These are phyloP conservation scores for Scaptomyza graminum DNA, from an alignment of 1,140 invertebrate species.

Conservation along the genomic window DNA sequence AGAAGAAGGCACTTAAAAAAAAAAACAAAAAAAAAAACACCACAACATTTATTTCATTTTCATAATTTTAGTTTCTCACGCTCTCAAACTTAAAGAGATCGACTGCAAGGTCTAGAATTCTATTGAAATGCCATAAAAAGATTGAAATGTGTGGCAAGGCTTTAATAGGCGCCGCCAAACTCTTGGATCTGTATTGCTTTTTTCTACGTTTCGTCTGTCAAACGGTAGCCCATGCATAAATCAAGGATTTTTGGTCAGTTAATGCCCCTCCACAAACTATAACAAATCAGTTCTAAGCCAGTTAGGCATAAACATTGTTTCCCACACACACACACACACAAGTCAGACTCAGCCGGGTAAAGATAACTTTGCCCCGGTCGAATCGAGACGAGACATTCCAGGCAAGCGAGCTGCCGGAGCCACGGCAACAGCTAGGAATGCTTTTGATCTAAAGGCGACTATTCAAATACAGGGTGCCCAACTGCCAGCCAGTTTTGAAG, in stretches of 20 bases:
- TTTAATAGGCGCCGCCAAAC: constrained; percentile 76
- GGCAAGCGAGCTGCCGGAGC: constrained; percentile 42
- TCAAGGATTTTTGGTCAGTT: constrained; percentile 70
- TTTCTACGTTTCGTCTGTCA: constrained; percentile 58
- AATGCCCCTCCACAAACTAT: constrained; percentile 47
- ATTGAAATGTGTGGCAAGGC: constrained; percentile 64
- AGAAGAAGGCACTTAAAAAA: constrained; percentile 1
- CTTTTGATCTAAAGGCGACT: constrained; percentile 70
- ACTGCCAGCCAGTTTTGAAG: constrained; percentile 10
- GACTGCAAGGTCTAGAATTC: constrained; percentile 42
- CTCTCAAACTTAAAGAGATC: constrained; percentile 9
- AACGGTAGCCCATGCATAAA: constrained; percentile 79
- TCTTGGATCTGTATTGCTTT: constrained; percentile 22
- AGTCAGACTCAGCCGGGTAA: constrained; percentile 44
- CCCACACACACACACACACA: constrained; percentile 39
- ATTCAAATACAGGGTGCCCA: constrained; percentile 64
- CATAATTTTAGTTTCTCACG: constrained; percentile 66
- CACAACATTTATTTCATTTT: constrained; percentile 66
- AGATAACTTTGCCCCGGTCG: constrained; percentile 54
- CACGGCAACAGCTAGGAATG: constrained; percentile 76
- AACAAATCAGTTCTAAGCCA: constrained; percentile 67
- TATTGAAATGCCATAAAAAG: constrained; percentile 81
- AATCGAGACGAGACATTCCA: constrained; percentile 66
- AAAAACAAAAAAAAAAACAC: constrained; percentile 1
- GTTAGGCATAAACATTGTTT: constrained; percentile 75